Conservation (phyloP, 2,888 invertebrate genomes). For the Cordilura impudica region DNA sequence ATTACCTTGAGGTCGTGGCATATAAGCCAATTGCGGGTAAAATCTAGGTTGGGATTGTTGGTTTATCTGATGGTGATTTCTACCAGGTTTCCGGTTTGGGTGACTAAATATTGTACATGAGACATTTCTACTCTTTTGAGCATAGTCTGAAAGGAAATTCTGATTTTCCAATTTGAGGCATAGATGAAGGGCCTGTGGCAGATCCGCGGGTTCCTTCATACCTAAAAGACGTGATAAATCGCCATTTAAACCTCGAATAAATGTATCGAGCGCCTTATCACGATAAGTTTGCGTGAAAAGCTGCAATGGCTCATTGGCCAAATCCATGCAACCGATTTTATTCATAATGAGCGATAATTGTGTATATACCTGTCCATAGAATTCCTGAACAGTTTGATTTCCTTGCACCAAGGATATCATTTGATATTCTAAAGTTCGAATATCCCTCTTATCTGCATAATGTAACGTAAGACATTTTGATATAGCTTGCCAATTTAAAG, state of each 20-base stretch:
- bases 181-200: not conserved
- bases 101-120: too few relatives aligned
- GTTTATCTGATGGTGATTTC: too few relatives aligned
- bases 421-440: too few relatives aligned
- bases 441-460: too few relatives aligned
- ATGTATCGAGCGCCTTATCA: conserved; percentile 15
- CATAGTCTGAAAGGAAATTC: not conserved
- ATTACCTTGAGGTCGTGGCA: too few relatives aligned
- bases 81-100: too few relatives aligned
- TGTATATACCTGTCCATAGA: too few relatives aligned
- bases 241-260: conserved; percentile 16
- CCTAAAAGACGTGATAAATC: conserved; percentile 17
- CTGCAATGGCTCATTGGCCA: not conserved
- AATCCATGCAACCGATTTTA: conserved; percentile 20
- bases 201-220: not conserved
- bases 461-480: too few relatives aligned
- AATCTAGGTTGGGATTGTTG: not conserved
- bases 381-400: conserved; percentile 17
- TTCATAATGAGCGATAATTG: conserved; percentile 18
- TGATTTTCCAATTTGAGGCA: not conserved
- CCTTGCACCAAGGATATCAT: conserved; percentile 19
- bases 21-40: too few relatives aligned
- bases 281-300: conserved; percentile 16
- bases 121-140: too few relatives aligned
- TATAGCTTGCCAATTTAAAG: too few relatives aligned